A percentile compares a stretch with the other conserved stretches of the same genome.
phyloP scores from a whole-genome alignment of 2,113 vertebrate genomes.

The Muntiacus reevesi region DNA sequence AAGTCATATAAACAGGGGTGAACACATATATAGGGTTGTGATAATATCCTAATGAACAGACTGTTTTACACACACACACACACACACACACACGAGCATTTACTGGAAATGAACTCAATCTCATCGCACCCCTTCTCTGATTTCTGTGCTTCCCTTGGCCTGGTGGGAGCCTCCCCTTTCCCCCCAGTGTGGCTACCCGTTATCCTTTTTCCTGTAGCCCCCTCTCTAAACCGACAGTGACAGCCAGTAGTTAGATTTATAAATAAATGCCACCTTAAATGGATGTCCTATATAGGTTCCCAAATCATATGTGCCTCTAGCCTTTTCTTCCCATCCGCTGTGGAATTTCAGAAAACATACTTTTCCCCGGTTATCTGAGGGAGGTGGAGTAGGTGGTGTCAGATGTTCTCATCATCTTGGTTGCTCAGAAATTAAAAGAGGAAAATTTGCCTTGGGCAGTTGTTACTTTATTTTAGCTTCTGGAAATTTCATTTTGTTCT shows the following conservation, averaged over 20 bases:
- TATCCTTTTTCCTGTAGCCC: not conserved
- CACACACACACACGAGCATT: fast-evolving
- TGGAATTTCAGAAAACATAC: not conserved
- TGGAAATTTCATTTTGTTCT: conserved; percentile 10
- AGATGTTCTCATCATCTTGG: not conserved
- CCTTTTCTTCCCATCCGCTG: not conserved
- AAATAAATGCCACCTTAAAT: not conserved
- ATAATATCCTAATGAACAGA: not conserved
- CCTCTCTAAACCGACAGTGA: not conserved
- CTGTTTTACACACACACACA: not conserved
- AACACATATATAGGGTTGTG: not conserved
- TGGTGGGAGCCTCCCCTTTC: not conserved
- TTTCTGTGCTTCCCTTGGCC: not conserved
- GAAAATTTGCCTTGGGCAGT: not conserved
- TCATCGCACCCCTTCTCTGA: fast-evolving
- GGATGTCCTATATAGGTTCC: not conserved
- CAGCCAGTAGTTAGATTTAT: not conserved
- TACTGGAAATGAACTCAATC: not conserved
- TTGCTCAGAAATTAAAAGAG: not conserved
- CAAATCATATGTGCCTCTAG: not conserved
- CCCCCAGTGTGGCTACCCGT: not conserved
- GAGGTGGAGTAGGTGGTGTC: not conserved
- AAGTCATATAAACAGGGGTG: not conserved
- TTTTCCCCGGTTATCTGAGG: not conserved
- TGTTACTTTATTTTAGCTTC: not conserved